Evolutionary conservation across 2,888 invertebrate genomes (phyloP).

Genomic region (Hypena proboscidalis): DNA sequence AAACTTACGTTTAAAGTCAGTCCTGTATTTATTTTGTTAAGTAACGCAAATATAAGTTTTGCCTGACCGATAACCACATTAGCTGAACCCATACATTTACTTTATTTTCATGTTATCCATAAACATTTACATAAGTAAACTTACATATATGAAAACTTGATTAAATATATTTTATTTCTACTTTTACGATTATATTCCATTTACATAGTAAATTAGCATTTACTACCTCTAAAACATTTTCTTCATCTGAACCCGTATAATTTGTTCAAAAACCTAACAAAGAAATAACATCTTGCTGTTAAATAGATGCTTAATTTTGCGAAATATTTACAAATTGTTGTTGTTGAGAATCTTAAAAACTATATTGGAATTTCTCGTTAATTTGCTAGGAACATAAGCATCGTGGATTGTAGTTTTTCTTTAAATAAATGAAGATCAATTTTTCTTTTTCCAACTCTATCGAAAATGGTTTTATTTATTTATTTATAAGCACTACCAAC

Average conservation of each 20-base stretch:
- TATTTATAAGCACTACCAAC: no score
- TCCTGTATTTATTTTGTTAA: no score
- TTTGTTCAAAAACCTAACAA: conserved; percentile 3
- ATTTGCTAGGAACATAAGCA: conserved; percentile 13
- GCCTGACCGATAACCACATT: no score
- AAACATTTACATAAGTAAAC: not conserved
- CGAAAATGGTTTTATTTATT: no score
- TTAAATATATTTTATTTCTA: not conserved
- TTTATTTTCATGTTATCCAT: not conserved
- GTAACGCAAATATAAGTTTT: no score
- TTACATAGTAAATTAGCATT: conserved; percentile 11
- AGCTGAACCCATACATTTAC: no score
- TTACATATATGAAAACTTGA: not conserved
- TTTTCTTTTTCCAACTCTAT: not conserved
- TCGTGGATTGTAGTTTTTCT: conserved; percentile 5
- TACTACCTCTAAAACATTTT: conserved; percentile 3
- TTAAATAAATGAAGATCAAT: conserved; percentile 17
- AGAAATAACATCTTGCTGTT: conserved; percentile 5
- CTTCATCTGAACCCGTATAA: conserved; percentile 1
- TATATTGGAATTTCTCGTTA: conserved; percentile 11
- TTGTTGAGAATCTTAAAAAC: conserved; percentile 5
- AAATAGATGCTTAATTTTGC: no score
- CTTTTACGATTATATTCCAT: not conserved
- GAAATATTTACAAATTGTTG: conserved; percentile 17
- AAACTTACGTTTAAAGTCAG: no score